These are phyloP conservation scores for Ammospiza caudacuta DNA, from an alignment of 2,113 vertebrate genomes.

Conservation along the genomic window DNA sequence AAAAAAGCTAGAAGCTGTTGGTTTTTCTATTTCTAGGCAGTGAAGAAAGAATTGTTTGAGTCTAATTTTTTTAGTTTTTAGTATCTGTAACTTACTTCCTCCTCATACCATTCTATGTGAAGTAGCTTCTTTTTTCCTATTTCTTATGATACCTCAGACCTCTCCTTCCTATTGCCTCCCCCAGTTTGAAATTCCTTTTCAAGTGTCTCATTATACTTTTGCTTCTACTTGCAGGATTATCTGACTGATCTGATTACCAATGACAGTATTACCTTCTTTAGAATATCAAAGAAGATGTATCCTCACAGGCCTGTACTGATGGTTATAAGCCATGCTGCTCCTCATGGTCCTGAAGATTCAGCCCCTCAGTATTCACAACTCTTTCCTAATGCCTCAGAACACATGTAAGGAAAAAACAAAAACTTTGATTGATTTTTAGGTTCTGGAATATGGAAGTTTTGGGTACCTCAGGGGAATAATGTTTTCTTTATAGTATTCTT, in stretches of 20 bases:
- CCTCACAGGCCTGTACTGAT: slow-evolving; percentile 93
- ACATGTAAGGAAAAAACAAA: slow-evolving; percentile 86
- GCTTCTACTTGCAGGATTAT: slow-evolving; percentile 85
- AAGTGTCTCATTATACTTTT: slow-evolving; percentile 24
- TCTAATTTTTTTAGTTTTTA: neutral
- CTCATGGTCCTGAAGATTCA: slow-evolving; percentile 94
- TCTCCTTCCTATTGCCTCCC: neutral
- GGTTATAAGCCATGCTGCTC: slow-evolving; percentile 95
- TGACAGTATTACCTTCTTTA: slow-evolving; percentile 94
- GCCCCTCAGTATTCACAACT: slow-evolving; percentile 92
- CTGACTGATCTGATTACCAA: slow-evolving; percentile 97
- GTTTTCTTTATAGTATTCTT: neutral
- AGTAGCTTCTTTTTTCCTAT: neutral
- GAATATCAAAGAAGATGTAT: slow-evolving; percentile 92
- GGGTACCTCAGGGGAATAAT: neutral
- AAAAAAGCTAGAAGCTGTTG: neutral
- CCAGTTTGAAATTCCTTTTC: neutral
- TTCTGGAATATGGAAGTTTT: neutral
- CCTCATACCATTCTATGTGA: neutral
- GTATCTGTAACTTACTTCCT: neutral
- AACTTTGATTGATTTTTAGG: neutral
- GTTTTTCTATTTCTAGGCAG: neutral
- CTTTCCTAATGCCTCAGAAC: slow-evolving; percentile 94
- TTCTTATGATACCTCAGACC: neutral
- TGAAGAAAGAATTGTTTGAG: neutral